Evolutionary conservation across 2,113 vertebrate species (phyloP).

Genomic region (Eira barbara): DNA sequence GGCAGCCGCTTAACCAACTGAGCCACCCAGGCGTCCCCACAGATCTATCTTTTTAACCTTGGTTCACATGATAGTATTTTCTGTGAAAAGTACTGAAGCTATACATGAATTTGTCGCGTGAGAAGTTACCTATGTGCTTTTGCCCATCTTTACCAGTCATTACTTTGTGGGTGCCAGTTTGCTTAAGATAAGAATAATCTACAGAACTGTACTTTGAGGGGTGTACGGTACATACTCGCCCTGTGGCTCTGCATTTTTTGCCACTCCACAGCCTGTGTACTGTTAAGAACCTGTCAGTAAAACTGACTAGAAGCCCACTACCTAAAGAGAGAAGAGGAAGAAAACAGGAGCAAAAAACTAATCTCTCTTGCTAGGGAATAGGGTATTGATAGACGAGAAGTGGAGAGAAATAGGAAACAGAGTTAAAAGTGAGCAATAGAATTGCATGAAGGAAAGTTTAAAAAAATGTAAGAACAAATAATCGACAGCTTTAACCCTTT

Average conservation of each 20-base stretch:
- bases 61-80: not conserved
- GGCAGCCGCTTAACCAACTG: too few relatives aligned
- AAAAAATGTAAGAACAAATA: not conserved
- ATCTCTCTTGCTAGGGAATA: conserved; percentile 21
- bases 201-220: not conserved
- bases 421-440: not conserved
- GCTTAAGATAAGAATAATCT: not conserved
- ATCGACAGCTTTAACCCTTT: not conserved
- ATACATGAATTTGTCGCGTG: not conserved
- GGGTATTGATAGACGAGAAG: not conserved
- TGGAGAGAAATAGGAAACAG: not conserved
- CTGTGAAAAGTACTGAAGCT: not conserved
- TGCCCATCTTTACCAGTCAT: not conserved
- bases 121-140: not conserved
- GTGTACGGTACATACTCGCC: not conserved
- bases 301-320: conserved; percentile 44
- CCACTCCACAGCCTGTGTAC: not conserved
- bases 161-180: not conserved
- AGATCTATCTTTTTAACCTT: not conserved
- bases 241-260: not conserved
- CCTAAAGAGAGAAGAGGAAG: conserved; percentile 49
- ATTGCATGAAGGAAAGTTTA: not conserved
- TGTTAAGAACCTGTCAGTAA: conserved; percentile 57
- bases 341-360: conserved; percentile 46
- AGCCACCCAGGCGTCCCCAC: too few relatives aligned